phyloP scores from a whole-genome alignment of 2,797 vertebrate genomes.

The Gobionotothen gibberifrons region DNA sequence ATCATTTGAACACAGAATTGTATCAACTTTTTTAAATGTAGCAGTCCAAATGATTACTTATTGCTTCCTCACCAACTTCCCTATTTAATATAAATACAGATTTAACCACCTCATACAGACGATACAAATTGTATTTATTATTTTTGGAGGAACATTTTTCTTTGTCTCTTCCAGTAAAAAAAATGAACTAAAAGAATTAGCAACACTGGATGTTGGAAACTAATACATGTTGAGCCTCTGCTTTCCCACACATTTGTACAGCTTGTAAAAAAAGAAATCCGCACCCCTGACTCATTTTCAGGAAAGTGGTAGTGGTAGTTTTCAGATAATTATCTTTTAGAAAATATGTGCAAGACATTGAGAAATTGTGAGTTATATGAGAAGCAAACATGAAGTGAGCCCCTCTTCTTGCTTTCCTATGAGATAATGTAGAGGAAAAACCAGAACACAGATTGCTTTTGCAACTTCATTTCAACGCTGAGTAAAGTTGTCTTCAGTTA shows the following conservation, averaged over 20 bases:
- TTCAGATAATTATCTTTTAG: constrained; percentile 1
- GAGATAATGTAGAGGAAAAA: too few species aligned
- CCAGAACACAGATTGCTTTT: neutral
- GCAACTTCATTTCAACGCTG: neutral
- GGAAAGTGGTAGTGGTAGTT: too few species aligned
- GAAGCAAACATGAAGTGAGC: neutral
- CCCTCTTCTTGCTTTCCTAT: too few species aligned
- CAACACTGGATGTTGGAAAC: neutral
- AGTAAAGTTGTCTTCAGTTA: neutral
- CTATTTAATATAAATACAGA: neutral
- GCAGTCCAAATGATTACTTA: neutral
- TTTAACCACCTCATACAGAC: too few species aligned
- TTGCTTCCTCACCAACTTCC: neutral
- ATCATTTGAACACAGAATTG: neutral
- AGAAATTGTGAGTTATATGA: neutral
- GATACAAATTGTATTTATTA: too few species aligned
- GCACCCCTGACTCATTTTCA: constrained; percentile 10
- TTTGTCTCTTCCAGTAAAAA: too few species aligned
- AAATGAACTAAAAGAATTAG: neutral
- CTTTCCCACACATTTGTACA: constrained; percentile 2
- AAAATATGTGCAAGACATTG: neutral
- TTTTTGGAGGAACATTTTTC: too few species aligned
- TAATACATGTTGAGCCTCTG: constrained; percentile 18
- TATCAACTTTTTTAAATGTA: neutral
- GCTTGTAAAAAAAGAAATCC: constrained; percentile 2